Evolutionary conservation across 1,140 invertebrate genomes (phyloP).

Genomic region (Delia radicum): DNA sequence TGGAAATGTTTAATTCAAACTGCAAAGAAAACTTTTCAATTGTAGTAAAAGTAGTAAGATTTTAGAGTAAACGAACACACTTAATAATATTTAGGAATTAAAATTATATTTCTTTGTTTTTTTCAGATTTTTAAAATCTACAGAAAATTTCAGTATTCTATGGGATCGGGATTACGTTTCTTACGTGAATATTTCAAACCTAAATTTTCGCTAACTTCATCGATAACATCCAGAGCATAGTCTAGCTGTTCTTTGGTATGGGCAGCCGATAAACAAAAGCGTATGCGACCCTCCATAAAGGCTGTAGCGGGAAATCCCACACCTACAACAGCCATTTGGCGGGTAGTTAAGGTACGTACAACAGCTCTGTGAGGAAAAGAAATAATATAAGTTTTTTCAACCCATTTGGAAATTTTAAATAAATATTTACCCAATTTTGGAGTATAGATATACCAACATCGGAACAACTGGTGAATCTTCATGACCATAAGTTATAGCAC

Average conservation of each 20-base stretch:
- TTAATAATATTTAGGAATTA: too few species aligned
- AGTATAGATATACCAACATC: conserved; percentile 89
- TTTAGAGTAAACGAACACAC: too few species aligned
- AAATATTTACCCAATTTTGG: conserved; percentile 80
- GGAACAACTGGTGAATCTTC: conserved; percentile 96
- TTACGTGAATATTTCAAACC: too few species aligned
- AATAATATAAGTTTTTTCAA: background rate
- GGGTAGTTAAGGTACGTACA: too few species aligned
- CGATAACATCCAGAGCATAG: conserved; percentile 72
- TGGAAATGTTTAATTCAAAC: too few species aligned
- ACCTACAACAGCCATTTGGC: conserved; percentile 89
- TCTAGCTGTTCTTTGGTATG: conserved; percentile 97
- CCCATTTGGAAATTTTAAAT: background rate
- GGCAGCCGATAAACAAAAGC: conserved; percentile 94
- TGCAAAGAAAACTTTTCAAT: too few species aligned
- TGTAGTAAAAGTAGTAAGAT: too few species aligned
- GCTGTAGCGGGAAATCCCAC: conserved; percentile 98
- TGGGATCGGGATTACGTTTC: too few species aligned
- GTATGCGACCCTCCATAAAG: conserved; percentile 86
- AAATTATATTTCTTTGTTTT: too few species aligned
- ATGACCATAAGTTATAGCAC: conserved; percentile 94
- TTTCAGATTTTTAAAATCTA: too few species aligned
- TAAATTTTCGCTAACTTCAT: too few species aligned
- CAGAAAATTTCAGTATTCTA: too few species aligned
- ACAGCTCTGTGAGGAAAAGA: conserved; percentile 61